Evolutionary conservation across 2,797 vertebrate species (phyloP).

Genomic region (Pyrocephalus nanus): DNA sequence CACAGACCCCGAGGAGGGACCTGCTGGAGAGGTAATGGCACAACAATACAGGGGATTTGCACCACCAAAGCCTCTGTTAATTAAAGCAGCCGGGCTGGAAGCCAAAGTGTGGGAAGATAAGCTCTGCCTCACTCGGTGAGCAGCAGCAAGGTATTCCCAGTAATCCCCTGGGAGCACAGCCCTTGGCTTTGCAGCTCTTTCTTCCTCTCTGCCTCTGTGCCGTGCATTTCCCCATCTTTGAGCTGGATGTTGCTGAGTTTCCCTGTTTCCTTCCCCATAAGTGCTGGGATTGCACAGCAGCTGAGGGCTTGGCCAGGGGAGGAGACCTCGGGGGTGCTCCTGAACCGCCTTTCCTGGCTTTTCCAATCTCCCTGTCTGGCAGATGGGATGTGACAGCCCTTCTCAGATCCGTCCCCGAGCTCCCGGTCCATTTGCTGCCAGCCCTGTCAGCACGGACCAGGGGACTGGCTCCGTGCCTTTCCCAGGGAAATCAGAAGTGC

Average conservation of each 20-base stretch:
- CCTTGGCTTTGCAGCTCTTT: neutral
- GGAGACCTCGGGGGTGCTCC: neutral
- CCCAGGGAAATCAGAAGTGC: neutral
- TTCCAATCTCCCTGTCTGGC: neutral
- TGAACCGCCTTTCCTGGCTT: neutral
- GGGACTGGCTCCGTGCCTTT: neutral
- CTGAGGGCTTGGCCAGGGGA: neutral
- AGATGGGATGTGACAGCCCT: conserved; percentile 5
- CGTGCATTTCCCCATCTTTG: neutral
- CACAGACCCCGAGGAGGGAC: neutral
- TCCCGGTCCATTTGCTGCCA: neutral
- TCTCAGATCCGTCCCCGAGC: neutral
- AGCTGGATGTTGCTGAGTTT: neutral
- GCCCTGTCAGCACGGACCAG: neutral
- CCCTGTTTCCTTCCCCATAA: neutral
- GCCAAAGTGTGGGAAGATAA: neutral
- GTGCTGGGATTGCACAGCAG: accelerated
- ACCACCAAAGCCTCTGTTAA: neutral
- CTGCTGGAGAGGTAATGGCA: conserved; percentile 9
- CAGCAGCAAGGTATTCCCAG: neutral
- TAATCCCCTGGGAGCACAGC: neutral
- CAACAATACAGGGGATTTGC: neutral
- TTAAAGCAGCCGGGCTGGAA: neutral
- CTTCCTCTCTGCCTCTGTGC: neutral
- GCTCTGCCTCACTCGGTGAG: neutral